phyloP scores from a whole-genome alignment of 2,797 vertebrate genomes.

The Myotis planiceps region DNA sequence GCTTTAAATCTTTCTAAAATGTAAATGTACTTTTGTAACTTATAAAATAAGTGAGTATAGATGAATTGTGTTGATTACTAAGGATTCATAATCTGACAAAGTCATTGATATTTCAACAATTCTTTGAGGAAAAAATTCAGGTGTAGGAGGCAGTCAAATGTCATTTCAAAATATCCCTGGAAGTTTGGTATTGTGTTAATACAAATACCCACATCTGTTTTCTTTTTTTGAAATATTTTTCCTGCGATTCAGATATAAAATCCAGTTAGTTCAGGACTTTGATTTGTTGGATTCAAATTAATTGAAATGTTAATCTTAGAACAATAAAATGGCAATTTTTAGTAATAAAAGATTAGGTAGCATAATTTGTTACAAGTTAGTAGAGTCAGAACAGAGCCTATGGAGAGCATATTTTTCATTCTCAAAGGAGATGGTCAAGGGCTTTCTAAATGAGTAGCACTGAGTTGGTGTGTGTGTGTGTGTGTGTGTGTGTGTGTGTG shows the following conservation, averaged over 20 bases:
- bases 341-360: not conserved
- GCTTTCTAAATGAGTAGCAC: not conserved
- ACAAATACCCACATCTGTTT: not conserved
- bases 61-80: not conserved
- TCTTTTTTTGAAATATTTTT: not conserved
- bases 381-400: not conserved
- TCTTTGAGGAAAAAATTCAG: not conserved
- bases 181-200: not conserved
- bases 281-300: conserved; percentile 8
- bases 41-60: not conserved
- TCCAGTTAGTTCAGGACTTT: not conserved
- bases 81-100: not conserved
- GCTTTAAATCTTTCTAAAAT: not conserved
- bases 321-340: not conserved
- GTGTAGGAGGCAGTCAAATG: not conserved
- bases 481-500: not conserved
- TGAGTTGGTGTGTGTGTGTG: too few species aligned
- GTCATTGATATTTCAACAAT: not conserved
- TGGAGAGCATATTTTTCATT: not conserved
- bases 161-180: not conserved
- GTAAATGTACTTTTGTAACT: not conserved
- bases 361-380: too few species aligned
- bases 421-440: not conserved
- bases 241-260: not conserved
- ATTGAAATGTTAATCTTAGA: not conserved